Percentiles rank a stretch among this genome's conserved stretches.
phyloP scores from a whole-genome alignment of 2,888 invertebrate species.

The Aelia acuminata region DNA sequence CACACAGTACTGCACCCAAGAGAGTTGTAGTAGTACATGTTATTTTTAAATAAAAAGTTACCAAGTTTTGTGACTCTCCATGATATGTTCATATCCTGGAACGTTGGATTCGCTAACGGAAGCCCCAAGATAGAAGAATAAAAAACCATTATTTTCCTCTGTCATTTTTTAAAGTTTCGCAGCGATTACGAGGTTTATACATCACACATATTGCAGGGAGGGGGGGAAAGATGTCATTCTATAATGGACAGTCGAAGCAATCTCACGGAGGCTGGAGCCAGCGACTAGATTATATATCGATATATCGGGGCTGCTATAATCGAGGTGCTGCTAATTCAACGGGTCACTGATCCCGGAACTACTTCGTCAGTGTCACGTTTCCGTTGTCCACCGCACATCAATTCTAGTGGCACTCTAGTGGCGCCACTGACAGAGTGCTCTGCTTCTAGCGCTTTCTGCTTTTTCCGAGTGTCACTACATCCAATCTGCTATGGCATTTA shows the following conservation, averaged over 20 bases:
- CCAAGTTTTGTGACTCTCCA: too few species aligned
- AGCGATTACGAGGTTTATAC: background rate
- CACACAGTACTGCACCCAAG: too few species aligned
- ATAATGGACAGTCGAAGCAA: slow-evolving; percentile 19
- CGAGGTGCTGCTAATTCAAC: slow-evolving; percentile 33
- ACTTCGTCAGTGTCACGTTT: slow-evolving; percentile 48
- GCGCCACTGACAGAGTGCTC: slow-evolving; percentile 14
- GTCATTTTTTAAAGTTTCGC: background rate
- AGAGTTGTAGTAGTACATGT: too few species aligned
- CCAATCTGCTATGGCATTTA: background rate
- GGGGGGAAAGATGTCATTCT: background rate
- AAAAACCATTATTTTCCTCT: background rate
- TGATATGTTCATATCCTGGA: too few species aligned
- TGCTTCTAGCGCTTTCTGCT: background rate
- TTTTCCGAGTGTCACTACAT: background rate
- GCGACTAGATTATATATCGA: slow-evolving; percentile 42
- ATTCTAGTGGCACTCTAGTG: background rate
- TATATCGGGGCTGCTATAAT: too few species aligned
- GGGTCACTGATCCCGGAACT: slow-evolving; percentile 48
- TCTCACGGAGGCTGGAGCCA: background rate
- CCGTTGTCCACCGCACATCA: slow-evolving; percentile 51
- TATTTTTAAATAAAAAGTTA: too few species aligned
- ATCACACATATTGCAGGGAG: background rate
- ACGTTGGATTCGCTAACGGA: background rate
- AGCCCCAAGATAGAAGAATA: background rate